phyloP scores from a whole-genome alignment of 2,888 invertebrate species.

The Ganaspis brasiliensis region DNA sequence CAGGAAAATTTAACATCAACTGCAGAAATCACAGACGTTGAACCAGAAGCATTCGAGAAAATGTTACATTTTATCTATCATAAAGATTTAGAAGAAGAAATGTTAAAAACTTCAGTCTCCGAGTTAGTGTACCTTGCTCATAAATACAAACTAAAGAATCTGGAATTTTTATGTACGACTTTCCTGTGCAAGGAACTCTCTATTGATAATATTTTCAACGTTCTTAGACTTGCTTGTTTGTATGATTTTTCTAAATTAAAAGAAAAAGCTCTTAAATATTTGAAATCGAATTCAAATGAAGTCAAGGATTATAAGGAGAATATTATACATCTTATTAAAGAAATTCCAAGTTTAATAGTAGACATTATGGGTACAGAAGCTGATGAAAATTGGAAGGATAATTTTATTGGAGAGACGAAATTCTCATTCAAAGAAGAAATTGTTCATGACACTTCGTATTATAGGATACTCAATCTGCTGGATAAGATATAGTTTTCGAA shows the following conservation, averaged over 20 bases:
- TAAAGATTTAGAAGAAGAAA: neutral
- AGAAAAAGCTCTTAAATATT: neutral
- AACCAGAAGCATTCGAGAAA: neutral
- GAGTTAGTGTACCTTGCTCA: neutral
- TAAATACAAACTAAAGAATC: neutral
- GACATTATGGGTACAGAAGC: neutral
- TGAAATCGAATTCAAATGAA: neutral
- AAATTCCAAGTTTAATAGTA: neutral
- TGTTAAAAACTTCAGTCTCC: neutral
- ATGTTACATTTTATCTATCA: neutral
- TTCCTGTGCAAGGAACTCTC: neutral
- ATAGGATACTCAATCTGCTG: too few relatives aligned
- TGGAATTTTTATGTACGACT: neutral
- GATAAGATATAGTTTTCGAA: too few relatives aligned
- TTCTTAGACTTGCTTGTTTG: neutral
- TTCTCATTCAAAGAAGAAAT: too few relatives aligned
- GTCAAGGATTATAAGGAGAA: neutral
- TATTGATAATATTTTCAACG: neutral
- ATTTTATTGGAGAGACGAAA: too few relatives aligned
- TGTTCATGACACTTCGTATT: too few relatives aligned
- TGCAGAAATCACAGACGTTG: neutral
- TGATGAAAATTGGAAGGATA: too few relatives aligned
- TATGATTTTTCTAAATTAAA: neutral
- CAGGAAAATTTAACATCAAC: neutral
- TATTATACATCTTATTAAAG: neutral